Percentiles rank a stretch among this genome's conserved stretches.
These are phyloP conservation scores for Lytechinus variegatus DNA, from an alignment of 35 echinoderm and acorn worm species.

Conservation along the genomic window DNA sequence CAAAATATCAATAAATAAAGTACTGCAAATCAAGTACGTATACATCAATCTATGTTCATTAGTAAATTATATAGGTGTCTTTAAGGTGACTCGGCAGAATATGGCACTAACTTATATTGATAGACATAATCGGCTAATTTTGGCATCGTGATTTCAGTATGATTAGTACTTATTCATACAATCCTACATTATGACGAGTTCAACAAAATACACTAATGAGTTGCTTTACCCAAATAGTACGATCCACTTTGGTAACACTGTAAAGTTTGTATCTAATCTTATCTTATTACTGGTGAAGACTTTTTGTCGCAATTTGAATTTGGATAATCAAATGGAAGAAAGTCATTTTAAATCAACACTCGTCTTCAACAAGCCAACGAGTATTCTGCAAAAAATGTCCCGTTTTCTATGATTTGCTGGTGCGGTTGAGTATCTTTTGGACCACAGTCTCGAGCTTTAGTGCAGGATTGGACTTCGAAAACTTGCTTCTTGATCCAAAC, in stretches of 20 bases:
- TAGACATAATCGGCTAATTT: background rate
- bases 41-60: background rate
- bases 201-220: background rate
- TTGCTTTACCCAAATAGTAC: background rate
- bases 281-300: background rate
- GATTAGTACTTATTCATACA: background rate
- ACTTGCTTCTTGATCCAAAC: background rate
- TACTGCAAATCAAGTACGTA: background rate
- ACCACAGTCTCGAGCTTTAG: slow-evolving; percentile 69
- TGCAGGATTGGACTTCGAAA: slow-evolving; percentile 44
- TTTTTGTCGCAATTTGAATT: background rate
- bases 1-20: background rate
- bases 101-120: background rate
- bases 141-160: background rate
- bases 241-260: background rate
- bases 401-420: slow-evolving; percentile 9
- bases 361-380: background rate
- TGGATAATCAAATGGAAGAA: background rate
- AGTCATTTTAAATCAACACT: background rate
- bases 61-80: background rate
- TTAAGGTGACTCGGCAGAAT: background rate
- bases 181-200: background rate
- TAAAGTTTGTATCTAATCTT: background rate
- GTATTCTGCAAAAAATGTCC: background rate
- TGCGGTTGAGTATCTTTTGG: slow-evolving; percentile 60